These are phyloP conservation scores for Calyptommatus sinebrachiatus DNA, from an alignment of 2,113 vertebrate species.

Conservation along the genomic window DNA sequence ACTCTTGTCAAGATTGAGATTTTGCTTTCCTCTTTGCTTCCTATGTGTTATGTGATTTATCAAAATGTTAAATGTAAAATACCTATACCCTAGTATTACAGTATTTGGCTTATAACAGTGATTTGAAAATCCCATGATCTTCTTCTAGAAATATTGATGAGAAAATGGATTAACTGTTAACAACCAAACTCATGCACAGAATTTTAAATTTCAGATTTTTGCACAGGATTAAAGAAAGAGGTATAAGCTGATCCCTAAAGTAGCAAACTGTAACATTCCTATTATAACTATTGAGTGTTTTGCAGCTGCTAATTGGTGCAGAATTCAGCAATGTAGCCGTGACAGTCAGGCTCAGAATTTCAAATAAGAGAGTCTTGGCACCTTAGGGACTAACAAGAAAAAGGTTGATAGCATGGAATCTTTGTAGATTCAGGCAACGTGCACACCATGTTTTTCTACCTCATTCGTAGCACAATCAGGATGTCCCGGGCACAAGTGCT, in stretches of 20 bases:
- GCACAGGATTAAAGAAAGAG: not conserved
- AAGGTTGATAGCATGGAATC: too few species aligned
- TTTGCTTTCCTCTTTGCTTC: conserved; percentile 31
- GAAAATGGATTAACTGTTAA: not conserved
- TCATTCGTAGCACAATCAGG: too few species aligned
- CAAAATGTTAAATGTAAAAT: conserved; percentile 17
- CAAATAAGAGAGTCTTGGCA: too few species aligned
- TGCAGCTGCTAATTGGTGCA: not conserved
- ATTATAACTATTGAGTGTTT: not conserved
- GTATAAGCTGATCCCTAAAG: not conserved
- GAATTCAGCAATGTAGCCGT: not conserved
- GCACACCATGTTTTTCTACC: too few species aligned
- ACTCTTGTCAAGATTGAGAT: conserved; percentile 41
- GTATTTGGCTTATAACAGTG: conserved; percentile 23
- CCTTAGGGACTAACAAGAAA: too few species aligned
- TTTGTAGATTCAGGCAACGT: too few species aligned
- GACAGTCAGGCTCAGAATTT: not conserved
- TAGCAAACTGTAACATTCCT: not conserved
- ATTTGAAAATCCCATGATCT: conserved; percentile 32
- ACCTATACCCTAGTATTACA: conserved; percentile 9
- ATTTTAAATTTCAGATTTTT: not conserved
- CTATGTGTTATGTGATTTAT: conserved; percentile 42
- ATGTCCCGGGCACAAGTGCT: too few species aligned
- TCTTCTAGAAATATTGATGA: not conserved
- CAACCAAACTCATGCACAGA: not conserved